Conservation (phyloP, 1,140 invertebrate genomes). For the Ceratoteleas bidentatus region DNA sequence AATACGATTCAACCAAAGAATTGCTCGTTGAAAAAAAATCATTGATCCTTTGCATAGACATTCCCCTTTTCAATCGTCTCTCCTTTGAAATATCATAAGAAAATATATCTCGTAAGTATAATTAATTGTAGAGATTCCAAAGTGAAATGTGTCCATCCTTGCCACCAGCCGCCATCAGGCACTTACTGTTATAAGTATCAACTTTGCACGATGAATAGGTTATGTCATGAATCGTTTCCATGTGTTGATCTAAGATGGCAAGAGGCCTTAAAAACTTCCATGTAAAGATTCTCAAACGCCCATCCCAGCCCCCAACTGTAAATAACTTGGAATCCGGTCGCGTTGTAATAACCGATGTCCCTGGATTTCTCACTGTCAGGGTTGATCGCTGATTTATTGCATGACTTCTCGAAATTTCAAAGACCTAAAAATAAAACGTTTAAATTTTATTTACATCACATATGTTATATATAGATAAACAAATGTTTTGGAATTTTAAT, state of each 20-base stretch:
- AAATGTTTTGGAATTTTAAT: conserved; percentile 5
- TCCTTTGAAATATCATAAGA: conserved; percentile 49
- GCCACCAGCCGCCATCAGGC: conserved; percentile 86
- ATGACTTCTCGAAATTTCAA: conserved; percentile 71
- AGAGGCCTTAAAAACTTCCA: conserved; percentile 89
- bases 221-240: conserved; percentile 85
- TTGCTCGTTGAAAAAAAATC: neutral
- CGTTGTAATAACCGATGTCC: conserved; percentile 86
- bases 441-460: neutral
- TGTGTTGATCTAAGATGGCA: conserved; percentile 88
- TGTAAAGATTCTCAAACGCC: conserved; percentile 88
- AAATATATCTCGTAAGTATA: conserved; percentile 60
- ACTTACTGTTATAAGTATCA: conserved; percentile 84
- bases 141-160: conserved; percentile 87
- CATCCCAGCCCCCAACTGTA: conserved; percentile 89
- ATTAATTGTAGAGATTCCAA: conserved; percentile 87
- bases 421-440: conserved; percentile 68
- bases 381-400: conserved; percentile 82
- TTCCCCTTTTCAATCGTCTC: conserved; percentile 32
- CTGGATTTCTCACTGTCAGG: conserved; percentile 86
- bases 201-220: conserved; percentile 84
- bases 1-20: conserved; percentile 8
- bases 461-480: neutral
- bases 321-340: conserved; percentile 88
- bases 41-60: conserved; percentile 17